phyloP scores from a whole-genome alignment of 2,888 invertebrate species.

The Flabesymbios commensalis region DNA sequence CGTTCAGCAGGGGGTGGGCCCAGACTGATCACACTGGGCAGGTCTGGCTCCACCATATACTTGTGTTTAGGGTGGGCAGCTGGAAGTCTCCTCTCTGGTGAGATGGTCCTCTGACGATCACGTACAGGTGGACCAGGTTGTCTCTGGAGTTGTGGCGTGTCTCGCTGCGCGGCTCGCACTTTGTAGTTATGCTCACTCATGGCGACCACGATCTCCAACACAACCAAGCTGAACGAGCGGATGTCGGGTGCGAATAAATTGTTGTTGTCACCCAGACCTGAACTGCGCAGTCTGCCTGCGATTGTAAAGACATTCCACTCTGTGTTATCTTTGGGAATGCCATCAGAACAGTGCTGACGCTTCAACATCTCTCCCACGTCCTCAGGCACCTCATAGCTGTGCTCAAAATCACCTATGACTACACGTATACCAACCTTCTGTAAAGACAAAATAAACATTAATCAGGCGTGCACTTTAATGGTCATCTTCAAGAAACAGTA shows the following conservation, averaged over 20 bases:
- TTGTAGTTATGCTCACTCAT: no score
- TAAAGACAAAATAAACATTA: not conserved
- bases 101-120: no score
- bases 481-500: no score
- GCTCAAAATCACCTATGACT: slow-evolving; percentile 24
- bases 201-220: slow-evolving; percentile 18
- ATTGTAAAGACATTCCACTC: not conserved
- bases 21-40: not conserved
- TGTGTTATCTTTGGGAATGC: no score
- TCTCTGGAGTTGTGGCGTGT: no score
- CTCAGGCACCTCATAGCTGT: slow-evolving; percentile 16
- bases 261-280: not conserved
- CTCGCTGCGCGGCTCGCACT: no score
- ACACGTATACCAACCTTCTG: slow-evolving; percentile 22
- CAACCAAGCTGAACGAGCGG: slow-evolving; percentile 18
- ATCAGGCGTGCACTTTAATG: no score
- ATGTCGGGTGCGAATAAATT: slow-evolving; percentile 20
- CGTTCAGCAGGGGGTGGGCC: no score
- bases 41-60: not conserved
- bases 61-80: not conserved
- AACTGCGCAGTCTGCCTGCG: no score
- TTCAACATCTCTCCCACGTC: not conserved
- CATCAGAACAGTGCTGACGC: not conserved
- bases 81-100: not conserved
- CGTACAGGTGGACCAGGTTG: no score